Conservation (phyloP, 1,140 invertebrate species). For the Semibalanus balanoides region DNA sequence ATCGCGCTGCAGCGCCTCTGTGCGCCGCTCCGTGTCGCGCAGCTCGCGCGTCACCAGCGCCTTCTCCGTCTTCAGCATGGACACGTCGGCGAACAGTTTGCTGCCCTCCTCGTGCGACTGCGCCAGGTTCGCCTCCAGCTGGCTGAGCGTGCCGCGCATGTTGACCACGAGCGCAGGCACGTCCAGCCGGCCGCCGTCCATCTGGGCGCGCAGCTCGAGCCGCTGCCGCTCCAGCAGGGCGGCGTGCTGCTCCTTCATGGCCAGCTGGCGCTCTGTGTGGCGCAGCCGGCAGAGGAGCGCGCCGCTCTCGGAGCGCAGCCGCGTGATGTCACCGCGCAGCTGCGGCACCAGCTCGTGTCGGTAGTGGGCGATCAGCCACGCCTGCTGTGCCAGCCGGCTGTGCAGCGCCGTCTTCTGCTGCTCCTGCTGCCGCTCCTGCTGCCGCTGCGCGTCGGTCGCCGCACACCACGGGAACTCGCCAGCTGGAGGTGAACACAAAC, state of each 20-base stretch:
- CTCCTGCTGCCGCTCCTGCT: not conserved
- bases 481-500: not conserved
- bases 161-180: not conserved
- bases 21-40: not conserved
- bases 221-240: not conserved
- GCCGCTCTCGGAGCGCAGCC: not conserved
- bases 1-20: not conserved
- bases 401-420: constrained; percentile 16
- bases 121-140: not conserved
- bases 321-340: not conserved
- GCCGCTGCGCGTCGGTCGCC: not conserved
- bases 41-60: not conserved
- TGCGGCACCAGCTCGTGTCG: constrained; percentile 3
- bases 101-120: not conserved
- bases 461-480: not conserved
- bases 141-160: not conserved
- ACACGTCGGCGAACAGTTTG: not conserved
- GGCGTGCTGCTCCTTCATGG: not conserved
- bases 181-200: not conserved
- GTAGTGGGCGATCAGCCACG: not conserved
- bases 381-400: constrained; percentile 3
- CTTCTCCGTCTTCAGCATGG: not conserved
- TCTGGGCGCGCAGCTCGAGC: not conserved
- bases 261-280: not conserved
- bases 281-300: not conserved